Evolutionary conservation across 2,888 invertebrate genomes (phyloP).

Genomic region (Lasioglossum lativentre): DNA sequence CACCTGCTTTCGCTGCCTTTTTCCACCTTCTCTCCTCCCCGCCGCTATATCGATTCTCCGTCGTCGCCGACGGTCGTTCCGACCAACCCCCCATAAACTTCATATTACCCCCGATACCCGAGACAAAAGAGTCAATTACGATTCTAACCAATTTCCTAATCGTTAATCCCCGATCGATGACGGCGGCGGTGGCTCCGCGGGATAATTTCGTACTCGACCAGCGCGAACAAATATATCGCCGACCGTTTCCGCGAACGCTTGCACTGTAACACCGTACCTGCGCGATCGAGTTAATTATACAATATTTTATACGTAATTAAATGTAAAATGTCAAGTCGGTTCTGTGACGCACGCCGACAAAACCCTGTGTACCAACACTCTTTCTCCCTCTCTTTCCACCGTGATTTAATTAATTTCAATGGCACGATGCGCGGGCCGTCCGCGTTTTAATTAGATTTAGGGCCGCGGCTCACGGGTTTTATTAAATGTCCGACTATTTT

Average conservation of each 20-base stretch:
- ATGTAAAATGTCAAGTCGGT: background rate
- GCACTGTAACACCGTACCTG: background rate
- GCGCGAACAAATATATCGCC: background rate
- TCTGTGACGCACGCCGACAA: background rate
- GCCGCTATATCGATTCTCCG: background rate
- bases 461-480: background rate
- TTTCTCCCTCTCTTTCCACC: background rate
- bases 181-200: background rate
- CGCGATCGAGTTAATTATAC: background rate
- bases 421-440: background rate
- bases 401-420: background rate
- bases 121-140: background rate
- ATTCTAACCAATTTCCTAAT: background rate
- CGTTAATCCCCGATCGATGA: background rate
- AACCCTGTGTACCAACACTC: background rate
- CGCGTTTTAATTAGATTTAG: slow-evolving; percentile 7
- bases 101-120: background rate
- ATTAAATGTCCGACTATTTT: background rate
- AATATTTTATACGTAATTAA: slow-evolving; percentile 1
- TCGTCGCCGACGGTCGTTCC: background rate
- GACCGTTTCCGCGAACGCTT: background rate
- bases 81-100: background rate
- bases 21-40: background rate
- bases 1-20: background rate
- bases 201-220: background rate